phyloP scores from a whole-genome alignment of 2,888 invertebrate genomes.

The Nomada goodeniana region DNA sequence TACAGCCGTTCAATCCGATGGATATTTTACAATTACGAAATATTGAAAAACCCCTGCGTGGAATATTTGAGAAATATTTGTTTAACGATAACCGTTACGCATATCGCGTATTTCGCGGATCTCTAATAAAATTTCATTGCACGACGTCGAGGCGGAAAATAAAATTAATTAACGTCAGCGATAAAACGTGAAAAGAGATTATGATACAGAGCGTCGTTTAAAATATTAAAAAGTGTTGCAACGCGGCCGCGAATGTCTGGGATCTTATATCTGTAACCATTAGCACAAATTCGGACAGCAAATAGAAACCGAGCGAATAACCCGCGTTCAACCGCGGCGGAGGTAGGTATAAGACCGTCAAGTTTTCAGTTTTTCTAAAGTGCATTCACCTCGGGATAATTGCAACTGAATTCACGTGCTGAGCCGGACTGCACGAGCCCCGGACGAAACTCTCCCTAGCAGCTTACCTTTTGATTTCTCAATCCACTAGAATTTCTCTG shows the following conservation, averaged over 20 bases:
- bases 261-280: too few relatives aligned
- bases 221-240: too few relatives aligned
- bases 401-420: conserved; percentile 41
- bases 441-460: conserved; percentile 21
- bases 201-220: too few relatives aligned
- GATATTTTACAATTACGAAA: neutral
- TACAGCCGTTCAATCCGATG: neutral
- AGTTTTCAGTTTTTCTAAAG: conserved; percentile 7
- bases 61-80: neutral
- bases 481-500: conserved; percentile 53
- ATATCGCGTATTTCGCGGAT: neutral
- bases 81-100: neutral
- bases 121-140: neutral
- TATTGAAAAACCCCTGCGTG: neutral
- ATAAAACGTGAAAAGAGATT: too few relatives aligned
- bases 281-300: neutral
- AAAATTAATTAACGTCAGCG: too few relatives aligned
- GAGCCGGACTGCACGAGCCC: conserved; percentile 18
- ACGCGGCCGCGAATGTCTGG: too few relatives aligned
- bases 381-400: conserved; percentile 39
- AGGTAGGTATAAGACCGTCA: neutral
- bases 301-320: neutral
- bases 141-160: too few relatives aligned
- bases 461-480: conserved; percentile 54
- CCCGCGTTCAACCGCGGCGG: neutral